Evolutionary conservation across 2,113 vertebrate genomes (phyloP).

Genomic region (Podiceps cristatus): DNA sequence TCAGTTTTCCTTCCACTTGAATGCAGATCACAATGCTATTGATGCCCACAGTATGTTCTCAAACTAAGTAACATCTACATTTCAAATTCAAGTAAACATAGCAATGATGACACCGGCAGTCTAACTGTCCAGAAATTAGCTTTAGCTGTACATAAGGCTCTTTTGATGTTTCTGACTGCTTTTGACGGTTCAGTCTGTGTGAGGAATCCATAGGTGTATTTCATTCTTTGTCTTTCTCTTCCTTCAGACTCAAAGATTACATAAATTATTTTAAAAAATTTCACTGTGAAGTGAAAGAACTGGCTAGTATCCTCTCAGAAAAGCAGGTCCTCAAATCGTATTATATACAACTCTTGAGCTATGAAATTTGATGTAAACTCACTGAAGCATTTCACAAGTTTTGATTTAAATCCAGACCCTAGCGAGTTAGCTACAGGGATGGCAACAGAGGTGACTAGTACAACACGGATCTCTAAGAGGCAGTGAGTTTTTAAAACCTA

Average conservation of each 20-base stretch:
- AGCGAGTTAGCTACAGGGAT: neutral
- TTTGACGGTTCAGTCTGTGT: neutral
- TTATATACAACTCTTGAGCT: neutral
- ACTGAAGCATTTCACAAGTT: neutral
- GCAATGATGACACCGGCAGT: neutral
- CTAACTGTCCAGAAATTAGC: neutral
- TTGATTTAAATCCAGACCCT: neutral
- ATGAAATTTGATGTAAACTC: neutral
- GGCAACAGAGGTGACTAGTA: neutral
- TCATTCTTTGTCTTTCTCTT: neutral
- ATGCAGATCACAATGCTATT: neutral
- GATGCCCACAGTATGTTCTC: neutral
- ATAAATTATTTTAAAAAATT: neutral
- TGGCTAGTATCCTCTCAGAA: neutral
- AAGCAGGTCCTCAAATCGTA: neutral
- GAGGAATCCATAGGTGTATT: neutral
- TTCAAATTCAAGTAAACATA: conserved; percentile 19
- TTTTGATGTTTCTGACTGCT: conserved; percentile 17
- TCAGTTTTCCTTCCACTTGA: neutral
- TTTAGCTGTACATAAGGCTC: neutral
- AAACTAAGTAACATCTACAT: neutral
- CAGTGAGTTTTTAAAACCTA: neutral
- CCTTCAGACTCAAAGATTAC: neutral
- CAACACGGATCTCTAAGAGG: neutral
- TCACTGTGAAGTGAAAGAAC: neutral